Evolutionary conservation across 1,140 invertebrate species (phyloP).

Genomic region (Eufriesea mexicana): DNA sequence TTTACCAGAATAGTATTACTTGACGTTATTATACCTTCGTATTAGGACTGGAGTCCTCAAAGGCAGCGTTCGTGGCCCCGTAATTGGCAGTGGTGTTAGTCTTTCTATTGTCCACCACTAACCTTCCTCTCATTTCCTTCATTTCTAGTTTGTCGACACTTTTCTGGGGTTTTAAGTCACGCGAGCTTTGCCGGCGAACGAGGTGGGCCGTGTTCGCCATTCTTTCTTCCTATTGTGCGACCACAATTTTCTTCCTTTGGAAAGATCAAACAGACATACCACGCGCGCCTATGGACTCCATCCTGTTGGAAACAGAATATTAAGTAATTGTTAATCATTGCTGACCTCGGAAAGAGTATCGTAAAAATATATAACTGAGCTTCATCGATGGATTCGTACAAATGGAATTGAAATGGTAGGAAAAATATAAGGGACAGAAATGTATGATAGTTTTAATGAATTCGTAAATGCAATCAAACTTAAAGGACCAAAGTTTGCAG

Average conservation of each 20-base stretch:
- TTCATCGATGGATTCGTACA: too few relatives aligned
- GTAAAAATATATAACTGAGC: too few relatives aligned
- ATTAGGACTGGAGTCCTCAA: constrained; percentile 91
- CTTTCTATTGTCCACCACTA: constrained; percentile 89
- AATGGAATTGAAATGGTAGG: too few relatives aligned
- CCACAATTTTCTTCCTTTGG: constrained; percentile 22
- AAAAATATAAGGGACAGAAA: not conserved
- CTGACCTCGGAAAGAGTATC: not conserved
- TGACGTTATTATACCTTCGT: constrained; percentile 74
- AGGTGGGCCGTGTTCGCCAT: constrained; percentile 96
- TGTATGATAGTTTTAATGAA: not conserved
- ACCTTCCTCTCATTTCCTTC: constrained; percentile 90
- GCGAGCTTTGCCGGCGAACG: constrained; percentile 92
- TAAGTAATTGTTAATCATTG: not conserved
- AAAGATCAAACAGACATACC: constrained; percentile 70
- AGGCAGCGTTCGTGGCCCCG: constrained; percentile 93
- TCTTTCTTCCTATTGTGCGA: constrained; percentile 41
- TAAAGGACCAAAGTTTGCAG: too few relatives aligned
- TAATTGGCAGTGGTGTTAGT: constrained; percentile 85
- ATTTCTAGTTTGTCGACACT: constrained; percentile 93
- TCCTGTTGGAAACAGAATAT: constrained; percentile 70
- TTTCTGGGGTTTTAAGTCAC: constrained; percentile 90
- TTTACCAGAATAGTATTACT: not conserved
- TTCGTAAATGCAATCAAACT: not conserved
- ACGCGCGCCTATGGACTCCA: constrained; percentile 73